phyloP scores from a whole-genome alignment of 2,888 invertebrate genomes.

The Xestia ashworthii region DNA sequence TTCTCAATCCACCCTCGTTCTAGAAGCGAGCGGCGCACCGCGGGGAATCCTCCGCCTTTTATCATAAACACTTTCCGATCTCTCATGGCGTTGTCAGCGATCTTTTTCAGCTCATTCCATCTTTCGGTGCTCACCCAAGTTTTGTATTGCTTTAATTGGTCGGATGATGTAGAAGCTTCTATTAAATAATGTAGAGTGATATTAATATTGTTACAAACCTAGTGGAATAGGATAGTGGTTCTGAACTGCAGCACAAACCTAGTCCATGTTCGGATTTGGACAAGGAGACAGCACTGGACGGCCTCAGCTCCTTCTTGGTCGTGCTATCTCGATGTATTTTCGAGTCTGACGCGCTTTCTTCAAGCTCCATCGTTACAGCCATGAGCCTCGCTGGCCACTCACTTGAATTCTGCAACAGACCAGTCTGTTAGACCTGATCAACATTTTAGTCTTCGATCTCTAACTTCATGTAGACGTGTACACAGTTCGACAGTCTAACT shows the following conservation, averaged over 20 bases:
- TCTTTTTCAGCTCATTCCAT: conserved; percentile 92
- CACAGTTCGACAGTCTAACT: conserved; percentile 72
- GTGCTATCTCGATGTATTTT: conserved; percentile 86
- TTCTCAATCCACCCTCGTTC: conserved; percentile 94
- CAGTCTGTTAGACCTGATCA: conserved; percentile 59
- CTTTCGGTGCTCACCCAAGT: conserved; percentile 92
- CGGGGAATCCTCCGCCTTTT: conserved; percentile 93
- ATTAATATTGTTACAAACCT: not conserved
- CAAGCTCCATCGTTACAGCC: conserved; percentile 89
- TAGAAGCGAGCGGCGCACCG: conserved; percentile 92
- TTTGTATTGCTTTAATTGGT: conserved; percentile 86
- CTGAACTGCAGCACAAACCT: conserved; percentile 72
- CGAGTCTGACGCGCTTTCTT: conserved; percentile 87
- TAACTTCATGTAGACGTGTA: conserved; percentile 75
- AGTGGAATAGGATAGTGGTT: not conserved
- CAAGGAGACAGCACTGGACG: conserved; percentile 84
- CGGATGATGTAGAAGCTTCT: conserved; percentile 80
- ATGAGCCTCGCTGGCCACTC: conserved; percentile 75
- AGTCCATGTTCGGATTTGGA: conserved; percentile 87
- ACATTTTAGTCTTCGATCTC: conserved; percentile 72
- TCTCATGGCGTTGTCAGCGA: conserved; percentile 92
- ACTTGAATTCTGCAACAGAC: conserved; percentile 79
- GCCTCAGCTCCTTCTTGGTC: conserved; percentile 84
- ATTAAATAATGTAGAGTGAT: conserved; percentile 19
- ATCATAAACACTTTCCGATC: conserved; percentile 93